phyloP scores from a whole-genome alignment of 2,888 invertebrate species.

The Osedax frankpressi region DNA sequence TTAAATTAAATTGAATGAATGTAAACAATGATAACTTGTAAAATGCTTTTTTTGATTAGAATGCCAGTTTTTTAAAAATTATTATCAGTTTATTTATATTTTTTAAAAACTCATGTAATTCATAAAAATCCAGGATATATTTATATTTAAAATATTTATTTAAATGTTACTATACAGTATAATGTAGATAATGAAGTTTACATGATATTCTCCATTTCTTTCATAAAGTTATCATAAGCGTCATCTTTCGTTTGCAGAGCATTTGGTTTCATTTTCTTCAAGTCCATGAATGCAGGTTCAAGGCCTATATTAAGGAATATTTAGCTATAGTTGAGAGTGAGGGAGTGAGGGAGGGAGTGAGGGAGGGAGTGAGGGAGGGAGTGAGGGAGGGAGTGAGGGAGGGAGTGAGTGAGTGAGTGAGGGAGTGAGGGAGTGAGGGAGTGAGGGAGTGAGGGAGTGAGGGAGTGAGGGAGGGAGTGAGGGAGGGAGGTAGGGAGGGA shows the following conservation, averaged over 20 bases:
- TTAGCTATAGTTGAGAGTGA: no score
- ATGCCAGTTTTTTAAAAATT: no score
- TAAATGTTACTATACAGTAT: no score
- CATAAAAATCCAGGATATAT: no score
- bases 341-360: not conserved
- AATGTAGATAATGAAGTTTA: no score
- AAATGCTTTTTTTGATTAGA: no score
- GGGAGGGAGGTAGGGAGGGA: not conserved
- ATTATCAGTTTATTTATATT: no score
- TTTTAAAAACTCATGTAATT: no score
- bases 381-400: not conserved
- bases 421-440: not conserved
- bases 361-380: not conserved
- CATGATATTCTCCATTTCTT: slow-evolving; percentile 86
- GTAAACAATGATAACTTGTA: no score
- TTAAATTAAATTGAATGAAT: no score
- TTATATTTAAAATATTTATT: no score
- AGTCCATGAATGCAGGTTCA: slow-evolving; percentile 9
- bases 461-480: not conserved
- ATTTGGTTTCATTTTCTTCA: slow-evolving; percentile 18
- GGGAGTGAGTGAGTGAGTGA: not conserved
- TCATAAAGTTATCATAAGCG: slow-evolving; percentile 96
- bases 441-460: not conserved
- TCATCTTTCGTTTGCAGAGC: slow-evolving; percentile 68
- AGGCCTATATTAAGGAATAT: not conserved